phyloP scores from a whole-genome alignment of 2,888 invertebrate species.

The Drosophila setosimentum region DNA sequence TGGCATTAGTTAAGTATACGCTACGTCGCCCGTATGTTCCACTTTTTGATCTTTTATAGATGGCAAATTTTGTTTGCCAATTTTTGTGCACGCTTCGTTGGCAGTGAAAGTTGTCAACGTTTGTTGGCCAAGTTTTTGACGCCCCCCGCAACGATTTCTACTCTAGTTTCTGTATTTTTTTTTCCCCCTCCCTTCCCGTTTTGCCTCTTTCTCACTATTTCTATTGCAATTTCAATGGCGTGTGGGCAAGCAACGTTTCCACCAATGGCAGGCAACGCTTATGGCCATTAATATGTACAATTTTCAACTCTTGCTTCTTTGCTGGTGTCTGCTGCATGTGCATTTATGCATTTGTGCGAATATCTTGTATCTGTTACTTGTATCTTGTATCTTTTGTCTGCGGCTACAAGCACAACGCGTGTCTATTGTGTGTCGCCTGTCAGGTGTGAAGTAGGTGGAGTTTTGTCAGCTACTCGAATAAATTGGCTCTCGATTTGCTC shows the following conservation, averaged over 20 bases:
- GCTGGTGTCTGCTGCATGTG: slow-evolving; percentile 17
- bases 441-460: slow-evolving; percentile 77
- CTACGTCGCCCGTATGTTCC: slow-evolving; percentile 1
- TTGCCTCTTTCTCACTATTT: slow-evolving; percentile 29
- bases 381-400: slow-evolving; percentile 27
- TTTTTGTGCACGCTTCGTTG: slow-evolving; percentile 63
- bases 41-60: slow-evolving; percentile 12
- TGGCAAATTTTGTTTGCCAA: slow-evolving; percentile 27
- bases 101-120: slow-evolving; percentile 74
- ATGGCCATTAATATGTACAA: slow-evolving; percentile 56
- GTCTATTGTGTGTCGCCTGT: slow-evolving; percentile 53
- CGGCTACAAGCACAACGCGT: slow-evolving; percentile 35
- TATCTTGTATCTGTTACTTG: slow-evolving; percentile 33
- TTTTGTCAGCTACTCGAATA: slow-evolving; percentile 30
- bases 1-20: slow-evolving; percentile 8
- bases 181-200: no score
- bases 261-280: slow-evolving; percentile 59
- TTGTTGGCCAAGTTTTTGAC: slow-evolving; percentile 13
- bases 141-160: slow-evolving; percentile 48
- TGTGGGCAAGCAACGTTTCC: slow-evolving; percentile 38
- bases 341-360: slow-evolving; percentile 13
- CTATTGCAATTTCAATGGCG: slow-evolving; percentile 54
- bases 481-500: slow-evolving; percentile 47
- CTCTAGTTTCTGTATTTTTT: slow-evolving; percentile 31
- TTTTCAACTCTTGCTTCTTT: slow-evolving; percentile 18